Evolutionary conservation across 1,140 invertebrate species (phyloP), one percentile per base, ranked within the genome.

Genomic region (Drosophila bifasciata): DNA sequence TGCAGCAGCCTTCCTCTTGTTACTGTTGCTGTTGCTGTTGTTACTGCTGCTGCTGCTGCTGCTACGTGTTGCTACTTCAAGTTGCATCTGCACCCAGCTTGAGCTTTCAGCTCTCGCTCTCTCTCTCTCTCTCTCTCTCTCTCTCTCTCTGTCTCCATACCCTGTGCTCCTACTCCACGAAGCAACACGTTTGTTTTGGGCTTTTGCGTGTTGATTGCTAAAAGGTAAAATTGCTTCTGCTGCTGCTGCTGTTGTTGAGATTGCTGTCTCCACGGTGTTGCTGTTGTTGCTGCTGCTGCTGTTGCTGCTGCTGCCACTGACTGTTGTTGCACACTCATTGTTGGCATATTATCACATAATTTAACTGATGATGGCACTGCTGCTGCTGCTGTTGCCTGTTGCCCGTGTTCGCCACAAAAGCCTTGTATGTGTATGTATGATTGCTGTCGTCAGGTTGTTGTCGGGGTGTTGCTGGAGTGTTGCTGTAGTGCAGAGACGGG

Each of bases 271-370:
- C 5, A 16, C 28, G 52, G 8, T 43, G 39, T 15, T 48, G 11
- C 17, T 23, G 61, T 8, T 50, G 52, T 5, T 70, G 59, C 23
- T 56, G 45, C 40, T 71, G 53, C 23, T 61, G 49, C 40, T 64
- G 70, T 21, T 56, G 51, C 25, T 55, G 63, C 40, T 63, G 62
- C 57, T 36, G 32, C 32, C 32, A 36, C 32, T 13, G 32, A 36
- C 32, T 71, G 71, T 48, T 85, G 81, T 67, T 85, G 80, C 81
- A 85, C 80, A 85, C 81, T 86, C 81, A 86, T 86, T 86, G 81
- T 88, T 86, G 81, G 81, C 81, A 86, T 86, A 86, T 86, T 86
- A 86, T 86, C 81, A 86, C 81, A 86, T 86, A 88, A 86, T 86
- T 86, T 86, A 88, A 86, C 81, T 88, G 81, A 86, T 85, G 80